Evolutionary conservation across 2,797 vertebrate species (phyloP).

Genomic region (Salmo trutta): DNA sequence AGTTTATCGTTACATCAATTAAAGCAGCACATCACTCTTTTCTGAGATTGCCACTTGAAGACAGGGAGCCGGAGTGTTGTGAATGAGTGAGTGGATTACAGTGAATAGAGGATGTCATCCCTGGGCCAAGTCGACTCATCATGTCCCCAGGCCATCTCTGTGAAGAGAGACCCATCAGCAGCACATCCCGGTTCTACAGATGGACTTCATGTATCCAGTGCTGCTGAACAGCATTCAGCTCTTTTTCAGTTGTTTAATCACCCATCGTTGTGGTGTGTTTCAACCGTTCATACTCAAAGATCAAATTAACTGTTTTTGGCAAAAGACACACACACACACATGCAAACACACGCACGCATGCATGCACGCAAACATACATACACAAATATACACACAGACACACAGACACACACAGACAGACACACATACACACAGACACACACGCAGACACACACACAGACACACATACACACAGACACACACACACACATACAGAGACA

Average conservation of each 20-base stretch:
- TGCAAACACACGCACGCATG: conserved; percentile 12
- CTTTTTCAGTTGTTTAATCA: conserved; percentile 60
- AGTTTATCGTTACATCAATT: conserved; percentile 55
- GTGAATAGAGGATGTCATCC: conserved; percentile 46
- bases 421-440: too few relatives aligned
- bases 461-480: too few relatives aligned
- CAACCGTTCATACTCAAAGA: conserved; percentile 38
- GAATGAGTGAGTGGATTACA: conserved; percentile 45
- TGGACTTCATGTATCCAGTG: conserved; percentile 64
- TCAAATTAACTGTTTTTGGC: conserved; percentile 38
- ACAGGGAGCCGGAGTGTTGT: conserved; percentile 4
- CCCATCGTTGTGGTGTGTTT: conserved; percentile 48
- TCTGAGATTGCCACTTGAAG: conserved; percentile 30
- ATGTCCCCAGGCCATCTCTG: conserved; percentile 58
- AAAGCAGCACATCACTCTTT: conserved; percentile 28
- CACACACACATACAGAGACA: too few relatives aligned
- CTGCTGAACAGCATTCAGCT: conserved; percentile 38
- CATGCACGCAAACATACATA: conserved; percentile 6
- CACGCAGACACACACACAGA: conserved; percentile 12
- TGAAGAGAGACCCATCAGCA: conserved; percentile 67
- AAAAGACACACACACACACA: not conserved
- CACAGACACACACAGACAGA: too few relatives aligned
- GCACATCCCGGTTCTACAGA: conserved; percentile 46
- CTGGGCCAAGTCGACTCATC: conserved; percentile 48
- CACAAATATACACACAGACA: conserved; percentile 1